Percentiles rank a stretch among this genome's conserved stretches.
Conservation (phyloP, 37 sponge, comb jelly and placozoan genomes). For the Mnemiopsis leidyi region DNA sequence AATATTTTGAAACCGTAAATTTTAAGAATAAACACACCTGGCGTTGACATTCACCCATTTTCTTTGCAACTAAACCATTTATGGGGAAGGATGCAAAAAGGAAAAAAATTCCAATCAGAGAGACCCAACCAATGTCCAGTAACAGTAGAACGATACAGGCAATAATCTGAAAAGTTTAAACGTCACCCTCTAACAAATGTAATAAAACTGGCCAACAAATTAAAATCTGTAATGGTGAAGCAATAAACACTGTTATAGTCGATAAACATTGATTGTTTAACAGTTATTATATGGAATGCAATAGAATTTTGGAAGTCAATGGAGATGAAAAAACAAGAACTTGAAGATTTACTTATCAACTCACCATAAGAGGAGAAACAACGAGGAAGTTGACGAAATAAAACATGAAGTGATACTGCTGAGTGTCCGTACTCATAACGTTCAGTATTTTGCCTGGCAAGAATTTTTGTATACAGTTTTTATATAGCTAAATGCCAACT, state of each 20-base stretch:
- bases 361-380: constrained; percentile 13
- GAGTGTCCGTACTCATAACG: constrained; percentile 58
- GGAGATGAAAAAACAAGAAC: not conserved
- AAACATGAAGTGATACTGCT: constrained; percentile 59
- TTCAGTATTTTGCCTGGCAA: constrained; percentile 50
- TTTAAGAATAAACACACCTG: not conserved
- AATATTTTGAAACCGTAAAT: no score
- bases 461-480: no score
- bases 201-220: no score
- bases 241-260: no score
- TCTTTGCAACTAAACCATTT: not conserved
- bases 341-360: not conserved
- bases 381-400: constrained; percentile 58
- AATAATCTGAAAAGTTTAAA: constrained; percentile 36
- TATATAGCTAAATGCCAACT: no score
- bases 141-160: not conserved
- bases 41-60: constrained; percentile 50
- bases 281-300: no score
- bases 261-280: no score
- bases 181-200: no score
- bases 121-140: constrained; percentile 10
- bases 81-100: constrained; percentile 28
- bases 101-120: constrained; percentile 18
- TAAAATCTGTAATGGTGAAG: not conserved
- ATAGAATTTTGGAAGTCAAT: not conserved